Percentiles rank a stretch among this genome's conserved stretches.
phyloP scores from a whole-genome alignment of 2,113 vertebrate genomes.

The Antigone vipio region DNA sequence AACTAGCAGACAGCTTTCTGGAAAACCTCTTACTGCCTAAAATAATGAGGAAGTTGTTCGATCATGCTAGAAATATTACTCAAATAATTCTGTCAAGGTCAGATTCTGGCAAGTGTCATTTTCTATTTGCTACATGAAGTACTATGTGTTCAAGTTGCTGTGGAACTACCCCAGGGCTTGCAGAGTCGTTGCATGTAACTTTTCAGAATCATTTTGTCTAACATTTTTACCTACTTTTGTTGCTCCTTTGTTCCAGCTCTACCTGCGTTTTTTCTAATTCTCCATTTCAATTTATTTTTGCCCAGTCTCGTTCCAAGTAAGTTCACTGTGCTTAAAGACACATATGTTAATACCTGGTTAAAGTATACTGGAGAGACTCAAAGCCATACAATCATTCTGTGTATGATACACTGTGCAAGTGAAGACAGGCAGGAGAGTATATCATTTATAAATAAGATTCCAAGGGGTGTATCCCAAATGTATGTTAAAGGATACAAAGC shows the following conservation, averaged over 20 bases:
- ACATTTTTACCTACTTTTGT: neutral
- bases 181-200: neutral
- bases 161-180: neutral
- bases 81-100: constrained; percentile 14
- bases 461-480: neutral
- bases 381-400: neutral
- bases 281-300: neutral
- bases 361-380: neutral
- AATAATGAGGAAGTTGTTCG: neutral
- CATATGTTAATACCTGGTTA: neutral
- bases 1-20: neutral
- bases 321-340: neutral
- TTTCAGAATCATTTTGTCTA: neutral
- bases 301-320: neutral
- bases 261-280: neutral
- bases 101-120: constrained; percentile 24
- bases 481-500: neutral
- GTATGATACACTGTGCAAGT: neutral
- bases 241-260: neutral
- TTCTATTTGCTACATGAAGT: constrained; percentile 8
- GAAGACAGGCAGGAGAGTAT: neutral
- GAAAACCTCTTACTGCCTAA: neutral
- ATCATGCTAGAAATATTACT: neutral
- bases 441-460: neutral
- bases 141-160: neutral